A percentile compares a stretch with the other conserved stretches of the same genome.
Evolutionary conservation across 2,113 vertebrate species (phyloP).

Genomic region (Larimichthys crocea): DNA sequence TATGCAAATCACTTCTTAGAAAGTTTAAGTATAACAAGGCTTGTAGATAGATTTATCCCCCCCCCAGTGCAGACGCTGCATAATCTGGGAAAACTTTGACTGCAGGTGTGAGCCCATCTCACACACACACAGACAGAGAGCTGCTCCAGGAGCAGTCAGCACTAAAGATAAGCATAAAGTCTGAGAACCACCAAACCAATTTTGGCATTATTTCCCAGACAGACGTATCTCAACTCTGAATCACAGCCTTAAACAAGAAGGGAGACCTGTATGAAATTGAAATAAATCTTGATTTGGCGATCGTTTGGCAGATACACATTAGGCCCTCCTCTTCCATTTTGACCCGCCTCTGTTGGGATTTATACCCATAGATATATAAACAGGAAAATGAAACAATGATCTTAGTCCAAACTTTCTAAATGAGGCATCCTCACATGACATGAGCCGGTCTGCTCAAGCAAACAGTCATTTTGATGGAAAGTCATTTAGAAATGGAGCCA

Average conservation of each 20-base stretch:
- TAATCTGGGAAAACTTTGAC: slow-evolving; percentile 3
- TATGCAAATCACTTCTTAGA: not conserved
- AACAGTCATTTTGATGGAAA: slow-evolving; percentile 68
- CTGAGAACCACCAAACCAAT: slow-evolving; percentile 14
- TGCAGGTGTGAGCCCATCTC: slow-evolving; percentile 14
- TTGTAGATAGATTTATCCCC: slow-evolving; percentile 1
- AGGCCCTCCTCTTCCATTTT: slow-evolving; percentile 58
- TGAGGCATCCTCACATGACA: slow-evolving; percentile 54
- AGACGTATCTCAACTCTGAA: slow-evolving; percentile 60
- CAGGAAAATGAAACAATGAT: slow-evolving; percentile 50
- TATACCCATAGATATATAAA: slow-evolving; percentile 55
- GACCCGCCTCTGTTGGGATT: slow-evolving; percentile 56
- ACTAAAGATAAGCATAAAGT: not conserved
- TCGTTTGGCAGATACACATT: slow-evolving; percentile 83
- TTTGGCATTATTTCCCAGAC: slow-evolving; percentile 20
- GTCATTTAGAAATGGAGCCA: slow-evolving; percentile 56
- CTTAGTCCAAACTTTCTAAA: slow-evolving; percentile 47
- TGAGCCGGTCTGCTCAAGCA: slow-evolving; percentile 45
- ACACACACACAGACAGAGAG: slow-evolving; percentile 19
- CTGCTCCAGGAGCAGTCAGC: slow-evolving; percentile 17
- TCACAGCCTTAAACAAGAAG: slow-evolving; percentile 59
- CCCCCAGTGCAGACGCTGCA: slow-evolving; percentile 6
- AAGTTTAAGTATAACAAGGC: not conserved
- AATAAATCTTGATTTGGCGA: slow-evolving; percentile 78
- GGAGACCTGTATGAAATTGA: slow-evolving; percentile 53